Evolutionary conservation across 2,113 vertebrate genomes (phyloP), one percentile per base, ranked within the genome.

Genomic region (Chrysemys picta): DNA sequence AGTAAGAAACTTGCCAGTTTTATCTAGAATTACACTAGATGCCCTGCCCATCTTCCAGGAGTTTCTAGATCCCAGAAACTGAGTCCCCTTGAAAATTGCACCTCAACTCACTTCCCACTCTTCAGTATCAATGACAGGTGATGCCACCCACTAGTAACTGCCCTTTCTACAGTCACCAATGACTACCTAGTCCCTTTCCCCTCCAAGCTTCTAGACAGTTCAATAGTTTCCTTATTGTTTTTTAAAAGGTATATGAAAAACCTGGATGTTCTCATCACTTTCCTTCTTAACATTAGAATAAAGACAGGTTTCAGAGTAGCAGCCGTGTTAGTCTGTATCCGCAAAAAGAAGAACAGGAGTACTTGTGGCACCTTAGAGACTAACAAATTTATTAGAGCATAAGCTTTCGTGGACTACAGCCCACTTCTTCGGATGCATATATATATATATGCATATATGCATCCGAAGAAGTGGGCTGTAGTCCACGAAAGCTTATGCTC

Each of bases 21-120:
- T n/a, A 17, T 1, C 38, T 0, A 2, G 54, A 29, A 24, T 42
- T 19, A 65, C 35, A 22, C 19, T 35, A n/a, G 62, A 69, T n/a
- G 62, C 2, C 31, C 62, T n/a, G 62, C 31, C 9, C 13, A 38
- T 35, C 24, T n/a, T 4, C 17, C 65, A 49, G 31, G n/a, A 59
- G 53, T 47, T n/a, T 17, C 65, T 38, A 69, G 53, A 42, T 3
- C 4, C 29, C 80, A 75, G 13, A 9, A 9, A 25, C 21, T 31
- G 62, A 56, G 35, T 1, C 53, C 38, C 45, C 87, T 8, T 10
- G 8, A 1, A 29, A 14, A 14, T 11, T 29, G 4, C 38, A 56
- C 59, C 87, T 52, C 29, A 25, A 1, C 49, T 29, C 49, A 10
- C 1, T 1, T 62, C 1, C 38, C 7, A 0, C 65, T 42, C n/a